These are phyloP conservation scores for Xiphophorus maculatus DNA, from an alignment of 2,113 vertebrate species.

Conservation along the genomic window DNA sequence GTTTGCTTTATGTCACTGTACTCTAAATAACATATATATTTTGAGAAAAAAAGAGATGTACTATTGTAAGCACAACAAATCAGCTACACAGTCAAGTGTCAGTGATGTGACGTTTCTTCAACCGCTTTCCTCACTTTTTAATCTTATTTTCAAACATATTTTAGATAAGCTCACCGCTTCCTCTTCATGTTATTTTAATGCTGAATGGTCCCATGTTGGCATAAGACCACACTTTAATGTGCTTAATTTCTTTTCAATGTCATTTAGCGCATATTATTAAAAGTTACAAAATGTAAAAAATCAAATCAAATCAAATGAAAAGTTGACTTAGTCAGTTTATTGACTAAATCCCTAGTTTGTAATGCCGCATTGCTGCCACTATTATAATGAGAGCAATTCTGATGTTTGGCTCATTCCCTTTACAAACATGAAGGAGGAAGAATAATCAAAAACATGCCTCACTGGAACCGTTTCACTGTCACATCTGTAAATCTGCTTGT, in stretches of 20 bases:
- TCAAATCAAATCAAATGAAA: too few species aligned
- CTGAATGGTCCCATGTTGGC: too few species aligned
- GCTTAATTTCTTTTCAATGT: too few species aligned
- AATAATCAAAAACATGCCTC: conserved; percentile 3
- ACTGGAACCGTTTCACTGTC: neutral
- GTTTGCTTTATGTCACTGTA: neutral
- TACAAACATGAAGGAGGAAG: neutral
- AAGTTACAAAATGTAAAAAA: neutral
- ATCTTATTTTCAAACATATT: too few species aligned
- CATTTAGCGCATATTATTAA: neutral
- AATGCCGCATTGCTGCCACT: neutral
- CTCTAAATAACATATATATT: neutral
- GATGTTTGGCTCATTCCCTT: neutral
- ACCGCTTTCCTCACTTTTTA: too few species aligned
- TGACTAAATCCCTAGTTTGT: neutral
- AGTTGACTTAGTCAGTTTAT: neutral
- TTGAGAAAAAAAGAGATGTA: neutral
- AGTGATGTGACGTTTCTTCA: too few species aligned
- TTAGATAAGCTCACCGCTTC: too few species aligned
- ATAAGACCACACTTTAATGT: too few species aligned
- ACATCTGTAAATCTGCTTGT: conserved; percentile 5
- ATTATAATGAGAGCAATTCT: neutral
- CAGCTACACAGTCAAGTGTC: neutral
- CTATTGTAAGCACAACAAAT: neutral
- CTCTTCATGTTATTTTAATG: too few species aligned